Evolutionary conservation across 1,140 invertebrate genomes (phyloP).

Genomic region (Prorops nasuta): DNA sequence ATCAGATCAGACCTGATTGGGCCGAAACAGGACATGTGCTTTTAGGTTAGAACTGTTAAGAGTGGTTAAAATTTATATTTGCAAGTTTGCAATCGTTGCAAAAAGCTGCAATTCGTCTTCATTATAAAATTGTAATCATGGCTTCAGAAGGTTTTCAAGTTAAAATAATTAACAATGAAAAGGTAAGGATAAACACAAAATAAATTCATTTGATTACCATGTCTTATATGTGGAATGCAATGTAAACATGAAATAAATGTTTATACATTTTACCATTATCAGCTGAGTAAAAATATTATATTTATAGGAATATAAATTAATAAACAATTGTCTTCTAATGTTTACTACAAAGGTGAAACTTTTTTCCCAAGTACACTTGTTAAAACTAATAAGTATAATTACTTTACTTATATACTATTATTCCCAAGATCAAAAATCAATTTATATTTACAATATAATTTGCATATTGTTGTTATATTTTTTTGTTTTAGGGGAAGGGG

Average conservation of each 20-base stretch:
- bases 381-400: background rate
- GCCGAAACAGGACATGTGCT: too few species aligned
- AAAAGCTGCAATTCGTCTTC: too few species aligned
- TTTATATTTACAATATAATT: background rate
- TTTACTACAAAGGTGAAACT: background rate
- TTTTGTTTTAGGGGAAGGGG: constrained; percentile 74
- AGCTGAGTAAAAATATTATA: too few species aligned
- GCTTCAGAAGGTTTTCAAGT: constrained; percentile 24
- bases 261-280: too few species aligned
- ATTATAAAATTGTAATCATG: constrained; percentile 22
- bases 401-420: background rate
- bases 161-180: constrained; percentile 31
- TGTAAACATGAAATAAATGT: too few species aligned
- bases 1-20: too few species aligned
- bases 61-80: too few species aligned
- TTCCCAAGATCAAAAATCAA: background rate
- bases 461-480: background rate
- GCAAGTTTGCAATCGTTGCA: too few species aligned
- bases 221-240: too few species aligned
- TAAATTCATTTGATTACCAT: background rate
- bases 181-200: constrained; percentile 23
- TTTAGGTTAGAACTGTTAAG: too few species aligned
- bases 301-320: too few species aligned
- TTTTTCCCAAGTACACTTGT: background rate
- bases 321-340: too few species aligned